Evolutionary conservation across 2,113 vertebrate genomes (phyloP).

Genomic region (Xenotilapia caudafasciata): DNA sequence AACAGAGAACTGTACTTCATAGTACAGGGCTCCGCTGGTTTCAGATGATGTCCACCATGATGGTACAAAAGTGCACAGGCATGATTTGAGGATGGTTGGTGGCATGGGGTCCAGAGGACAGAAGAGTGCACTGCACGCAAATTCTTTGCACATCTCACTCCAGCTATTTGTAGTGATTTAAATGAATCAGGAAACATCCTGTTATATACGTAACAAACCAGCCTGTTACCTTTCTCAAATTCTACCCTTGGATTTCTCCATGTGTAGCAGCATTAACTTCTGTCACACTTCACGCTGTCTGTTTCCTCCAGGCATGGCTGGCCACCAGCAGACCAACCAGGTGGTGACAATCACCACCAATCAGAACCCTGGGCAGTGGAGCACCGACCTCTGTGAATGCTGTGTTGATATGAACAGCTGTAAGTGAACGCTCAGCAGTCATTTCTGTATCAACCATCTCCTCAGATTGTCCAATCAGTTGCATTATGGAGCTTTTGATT

Average conservation of each 20-base stretch:
- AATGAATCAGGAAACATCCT: not conserved
- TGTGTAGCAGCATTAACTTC: not conserved
- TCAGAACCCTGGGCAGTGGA: conserved; percentile 34
- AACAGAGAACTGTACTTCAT: not conserved
- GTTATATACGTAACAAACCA: not conserved
- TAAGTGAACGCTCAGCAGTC: conserved; percentile 30
- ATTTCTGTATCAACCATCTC: not conserved
- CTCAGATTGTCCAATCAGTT: not conserved
- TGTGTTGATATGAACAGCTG: conserved; percentile 63
- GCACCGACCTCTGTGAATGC: conserved; percentile 64
- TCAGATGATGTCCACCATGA: not conserved
- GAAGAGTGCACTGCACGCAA: not conserved
- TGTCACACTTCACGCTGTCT: not conserved
- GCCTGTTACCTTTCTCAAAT: not conserved
- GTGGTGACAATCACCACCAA: not conserved
- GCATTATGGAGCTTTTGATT: not conserved
- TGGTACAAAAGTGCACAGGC: not conserved
- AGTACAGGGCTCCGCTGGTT: not conserved
- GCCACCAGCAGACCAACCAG: not conserved
- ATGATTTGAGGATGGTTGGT: not conserved
- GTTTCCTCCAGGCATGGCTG: not conserved
- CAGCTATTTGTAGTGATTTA: not conserved
- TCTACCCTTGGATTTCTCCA: not conserved
- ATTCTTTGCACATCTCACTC: not conserved
- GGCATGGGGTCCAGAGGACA: not conserved